Conservation (phyloP, 2,888 invertebrate genomes). For the Congeria kusceri region DNA sequence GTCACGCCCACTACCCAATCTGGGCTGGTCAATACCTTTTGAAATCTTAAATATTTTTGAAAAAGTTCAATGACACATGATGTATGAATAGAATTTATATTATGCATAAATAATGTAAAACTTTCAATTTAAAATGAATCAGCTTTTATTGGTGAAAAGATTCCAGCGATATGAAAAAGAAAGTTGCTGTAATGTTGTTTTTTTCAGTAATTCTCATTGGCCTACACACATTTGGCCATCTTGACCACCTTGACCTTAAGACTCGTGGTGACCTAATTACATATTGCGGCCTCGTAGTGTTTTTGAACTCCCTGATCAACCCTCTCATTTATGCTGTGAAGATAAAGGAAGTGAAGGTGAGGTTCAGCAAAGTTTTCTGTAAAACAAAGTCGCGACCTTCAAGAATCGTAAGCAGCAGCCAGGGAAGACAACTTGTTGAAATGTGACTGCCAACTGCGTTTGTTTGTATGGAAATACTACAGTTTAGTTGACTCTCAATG, state of each 20-base stretch:
- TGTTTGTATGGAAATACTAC: too few species aligned
- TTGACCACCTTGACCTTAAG: constrained; percentile 43
- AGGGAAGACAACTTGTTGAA: not conserved
- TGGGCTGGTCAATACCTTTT: too few species aligned
- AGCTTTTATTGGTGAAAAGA: too few species aligned
- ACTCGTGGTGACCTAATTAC: constrained; percentile 62
- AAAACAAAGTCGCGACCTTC: not conserved
- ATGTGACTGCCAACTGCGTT: too few species aligned
- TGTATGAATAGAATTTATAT: too few species aligned
- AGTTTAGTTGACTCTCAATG: too few species aligned
- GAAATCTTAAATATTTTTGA: too few species aligned
- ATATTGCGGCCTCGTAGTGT: constrained; percentile 54
- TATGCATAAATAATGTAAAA: too few species aligned
- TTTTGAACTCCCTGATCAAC: constrained; percentile 70
- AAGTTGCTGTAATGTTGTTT: constrained; percentile 5
- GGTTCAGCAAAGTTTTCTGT: constrained; percentile 60
- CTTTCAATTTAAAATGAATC: too few species aligned
- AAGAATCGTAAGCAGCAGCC: not conserved
- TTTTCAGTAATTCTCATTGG: constrained; percentile 65
- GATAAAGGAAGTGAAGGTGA: constrained; percentile 61
- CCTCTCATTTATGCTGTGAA: constrained; percentile 75
- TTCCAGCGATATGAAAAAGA: too few species aligned
- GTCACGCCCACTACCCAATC: too few species aligned
- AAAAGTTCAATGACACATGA: too few species aligned
- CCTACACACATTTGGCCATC: constrained; percentile 51